Percentiles rank a stretch among this genome's conserved stretches.
Conservation (phyloP, 2,888 invertebrate genomes). For the Pristionchus fissidentatus region DNA sequence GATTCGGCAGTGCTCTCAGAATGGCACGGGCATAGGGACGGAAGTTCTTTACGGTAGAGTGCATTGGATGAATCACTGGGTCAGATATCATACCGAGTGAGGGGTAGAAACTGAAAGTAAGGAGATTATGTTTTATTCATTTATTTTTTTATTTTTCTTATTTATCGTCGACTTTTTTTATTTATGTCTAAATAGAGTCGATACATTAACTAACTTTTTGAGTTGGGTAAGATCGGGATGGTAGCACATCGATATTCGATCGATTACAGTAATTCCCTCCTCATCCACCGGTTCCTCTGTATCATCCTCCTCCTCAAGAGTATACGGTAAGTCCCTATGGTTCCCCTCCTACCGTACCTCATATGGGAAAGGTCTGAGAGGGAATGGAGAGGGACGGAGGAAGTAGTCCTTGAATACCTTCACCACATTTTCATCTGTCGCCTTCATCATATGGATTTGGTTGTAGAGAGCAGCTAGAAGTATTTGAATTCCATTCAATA, state of each 20-base stretch:
- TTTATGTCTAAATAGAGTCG: too few species aligned
- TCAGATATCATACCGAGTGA: background rate
- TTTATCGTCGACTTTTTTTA: too few species aligned
- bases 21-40: conserved; percentile 20
- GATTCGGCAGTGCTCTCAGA: conserved; percentile 14
- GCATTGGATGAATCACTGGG: background rate
- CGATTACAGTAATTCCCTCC: conserved; percentile 7
- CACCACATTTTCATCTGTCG: background rate
- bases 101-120: background rate
- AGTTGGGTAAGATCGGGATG: background rate
- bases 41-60: background rate
- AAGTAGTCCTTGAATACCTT: background rate
- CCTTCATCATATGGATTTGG: background rate
- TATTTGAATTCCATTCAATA: background rate
- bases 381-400: background rate
- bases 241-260: conserved; percentile 4
- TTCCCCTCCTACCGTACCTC: background rate
- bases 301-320: background rate
- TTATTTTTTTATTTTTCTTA: too few species aligned
- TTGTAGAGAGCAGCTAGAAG: background rate
- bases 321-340: background rate
- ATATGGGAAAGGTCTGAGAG: background rate
- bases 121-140: background rate
- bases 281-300: background rate
- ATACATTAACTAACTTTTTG: background rate